Evolutionary conservation across 2,113 vertebrate species (phyloP).

Genomic region (Cyprinodon variegatus): DNA sequence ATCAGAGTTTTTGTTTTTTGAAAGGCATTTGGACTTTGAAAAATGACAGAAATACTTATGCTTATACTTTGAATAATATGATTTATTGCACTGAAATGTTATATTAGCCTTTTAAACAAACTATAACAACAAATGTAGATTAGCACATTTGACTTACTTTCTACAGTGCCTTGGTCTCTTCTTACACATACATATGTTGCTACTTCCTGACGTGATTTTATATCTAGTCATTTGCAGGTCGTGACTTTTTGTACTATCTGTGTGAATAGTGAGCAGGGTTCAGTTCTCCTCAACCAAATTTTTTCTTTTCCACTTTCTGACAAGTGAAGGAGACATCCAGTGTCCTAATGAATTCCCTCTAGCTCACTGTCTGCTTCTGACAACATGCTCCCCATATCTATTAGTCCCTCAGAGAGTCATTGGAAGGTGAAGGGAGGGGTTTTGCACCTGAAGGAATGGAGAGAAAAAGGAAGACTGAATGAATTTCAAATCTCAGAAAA

Average conservation of each 20-base stretch:
- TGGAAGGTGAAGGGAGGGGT: slow-evolving; percentile 28
- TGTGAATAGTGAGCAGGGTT: slow-evolving; percentile 43
- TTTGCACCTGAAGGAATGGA: slow-evolving; percentile 18
- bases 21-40: neutral
- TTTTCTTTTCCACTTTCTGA: slow-evolving; percentile 48
- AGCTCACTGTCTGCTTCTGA: slow-evolving; percentile 57
- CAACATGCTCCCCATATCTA: slow-evolving; percentile 64
- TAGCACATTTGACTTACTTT: neutral
- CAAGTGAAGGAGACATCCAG: slow-evolving; percentile 66
- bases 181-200: neutral
- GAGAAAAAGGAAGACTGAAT: neutral
- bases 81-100: no score
- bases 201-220: neutral
- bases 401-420: slow-evolving; percentile 50
- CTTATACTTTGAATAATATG: neutral
- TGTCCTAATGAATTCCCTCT: slow-evolving; percentile 67
- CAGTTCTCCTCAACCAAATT: slow-evolving; percentile 53
- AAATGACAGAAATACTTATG: neutral
- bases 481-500: slow-evolving; percentile 15
- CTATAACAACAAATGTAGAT: neutral
- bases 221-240: slow-evolving; percentile 22
- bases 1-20: neutral
- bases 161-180: neutral
- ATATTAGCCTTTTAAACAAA: no score
- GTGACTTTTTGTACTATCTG: slow-evolving; percentile 17